Conservation (phyloP, 2,797 vertebrate genomes). For the Thalassophryne amazonica region DNA sequence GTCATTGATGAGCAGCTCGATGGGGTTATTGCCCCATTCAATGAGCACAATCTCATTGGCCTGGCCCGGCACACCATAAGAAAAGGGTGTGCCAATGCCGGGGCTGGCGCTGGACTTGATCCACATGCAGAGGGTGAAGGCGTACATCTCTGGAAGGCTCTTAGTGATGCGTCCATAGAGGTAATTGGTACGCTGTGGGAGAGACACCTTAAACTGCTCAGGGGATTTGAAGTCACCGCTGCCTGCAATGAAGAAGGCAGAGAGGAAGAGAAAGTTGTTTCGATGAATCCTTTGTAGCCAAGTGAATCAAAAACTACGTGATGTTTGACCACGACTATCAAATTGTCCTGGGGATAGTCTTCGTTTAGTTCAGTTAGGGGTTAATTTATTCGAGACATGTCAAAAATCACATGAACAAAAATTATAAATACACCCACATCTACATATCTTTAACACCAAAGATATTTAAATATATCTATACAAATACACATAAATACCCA, state of each 20-base stretch:
- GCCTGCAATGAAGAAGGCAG: constrained; percentile 11
- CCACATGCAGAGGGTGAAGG: constrained; percentile 97
- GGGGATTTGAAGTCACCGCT: constrained; percentile 86
- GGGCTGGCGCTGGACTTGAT: constrained; percentile 91
- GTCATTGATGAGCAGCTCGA: constrained; percentile 95
- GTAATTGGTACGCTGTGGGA: constrained; percentile 95
- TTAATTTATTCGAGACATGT: no score
- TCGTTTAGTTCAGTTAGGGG: no score
- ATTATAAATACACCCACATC: no score
- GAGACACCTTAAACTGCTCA: constrained; percentile 93
- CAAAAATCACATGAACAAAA: no score
- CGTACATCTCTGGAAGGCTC: constrained; percentile 92
- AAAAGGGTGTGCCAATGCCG: constrained; percentile 95
- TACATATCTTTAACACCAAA: no score
- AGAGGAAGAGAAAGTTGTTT: not conserved
- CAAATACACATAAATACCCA: no score
- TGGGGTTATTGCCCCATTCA: constrained; percentile 97
- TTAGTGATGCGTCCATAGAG: constrained; percentile 94
- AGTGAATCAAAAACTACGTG: no score
- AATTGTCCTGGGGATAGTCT: no score
- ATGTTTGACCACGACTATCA: no score
- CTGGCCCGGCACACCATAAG: constrained; percentile 93
- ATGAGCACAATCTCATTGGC: constrained; percentile 98
- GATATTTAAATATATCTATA: no score
- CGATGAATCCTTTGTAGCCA: no score